Base-by-base conservation (phyloP, 2,888 invertebrate species). In the Phymatocera aterrima region DNA sequence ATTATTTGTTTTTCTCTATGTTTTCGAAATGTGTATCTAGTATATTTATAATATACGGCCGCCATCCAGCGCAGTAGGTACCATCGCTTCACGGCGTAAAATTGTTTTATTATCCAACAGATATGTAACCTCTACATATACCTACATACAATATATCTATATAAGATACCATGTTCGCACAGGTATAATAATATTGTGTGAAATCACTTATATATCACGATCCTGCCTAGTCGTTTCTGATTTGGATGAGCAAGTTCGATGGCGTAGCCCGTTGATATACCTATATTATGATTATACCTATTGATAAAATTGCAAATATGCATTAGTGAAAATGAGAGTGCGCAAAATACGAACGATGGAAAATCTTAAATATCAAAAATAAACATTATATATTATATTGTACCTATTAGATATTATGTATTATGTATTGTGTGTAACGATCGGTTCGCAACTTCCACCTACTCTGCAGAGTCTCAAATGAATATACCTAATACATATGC, bases 371-470 rank as follows among this genome's bases (percentile, higher is more conserved):
- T 43, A 40, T 12, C 18, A 18, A 37, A 28, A 64, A n/a, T 21
- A 57, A 57, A 31, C 28, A 57, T n/a, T 21, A 34, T 34, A 61
- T 21, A 37, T n/a, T n/a, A 60, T 24, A n/a, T 4, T 61, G 15
- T 24, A 68, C 43, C 10, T 43, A 12, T 43, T 10, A 34, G 31
- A 37, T 61, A 18, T 61, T 12, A n/a, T n/a, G n/a, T n/a, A n/a
- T n/a, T n/a, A n/a, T n/a, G n/a, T n/a, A n/a, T n/a, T n/a, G n/a
- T 28, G 61, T 61, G 18, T 61, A 51, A 8, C 70, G 70, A 51
- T 72, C 70, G 70, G 34, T 70, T 51, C 21, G 40, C 48, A 31
- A 51, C 70, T 70, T 70, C 48, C 70, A 34, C 48, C 15, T 70
- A 48, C 70, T 70, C 65, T 28, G 24, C 6, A 68, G 5, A 24